Conservation (phyloP, 35 echinoderm and acorn worm species). For the Apostichopus parvimensis region DNA sequence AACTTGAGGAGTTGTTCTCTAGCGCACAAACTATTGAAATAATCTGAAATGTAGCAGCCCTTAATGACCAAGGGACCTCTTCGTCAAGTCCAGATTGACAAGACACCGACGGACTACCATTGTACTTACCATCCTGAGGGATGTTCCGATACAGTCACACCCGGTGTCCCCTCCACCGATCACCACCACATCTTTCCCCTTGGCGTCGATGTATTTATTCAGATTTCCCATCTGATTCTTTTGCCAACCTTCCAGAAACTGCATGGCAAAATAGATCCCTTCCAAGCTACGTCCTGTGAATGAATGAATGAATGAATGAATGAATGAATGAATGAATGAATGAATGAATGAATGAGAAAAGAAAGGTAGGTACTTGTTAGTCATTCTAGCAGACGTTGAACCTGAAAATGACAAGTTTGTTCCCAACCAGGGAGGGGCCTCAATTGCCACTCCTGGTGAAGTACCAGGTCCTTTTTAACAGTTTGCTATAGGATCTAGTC, state of each 20-base stretch:
- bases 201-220: conserved; percentile 81
- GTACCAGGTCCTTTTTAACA: background rate
- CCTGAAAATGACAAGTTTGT: no score
- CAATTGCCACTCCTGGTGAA: no score
- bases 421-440: background rate
- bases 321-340: no score
- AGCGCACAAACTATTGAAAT: no score
- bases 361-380: no score
- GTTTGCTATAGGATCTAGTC: background rate
- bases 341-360: background rate
- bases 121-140: conserved; percentile 87
- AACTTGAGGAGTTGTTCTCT: no score
- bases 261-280: conserved; percentile 90
- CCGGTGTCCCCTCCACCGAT: conserved; percentile 99
- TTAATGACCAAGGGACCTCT: no score
- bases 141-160: conserved; percentile 94
- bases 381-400: no score
- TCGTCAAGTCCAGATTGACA: no score
- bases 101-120: background rate
- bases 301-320: background rate
- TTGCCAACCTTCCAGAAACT: conserved; percentile 91
- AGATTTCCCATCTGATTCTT: conserved; percentile 94
- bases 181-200: conserved; percentile 87
- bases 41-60: no score
- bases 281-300: conserved; percentile 80